Evolutionary conservation across 2,113 vertebrate genomes (phyloP).

Genomic region (Anarhynchus alexandrinus): DNA sequence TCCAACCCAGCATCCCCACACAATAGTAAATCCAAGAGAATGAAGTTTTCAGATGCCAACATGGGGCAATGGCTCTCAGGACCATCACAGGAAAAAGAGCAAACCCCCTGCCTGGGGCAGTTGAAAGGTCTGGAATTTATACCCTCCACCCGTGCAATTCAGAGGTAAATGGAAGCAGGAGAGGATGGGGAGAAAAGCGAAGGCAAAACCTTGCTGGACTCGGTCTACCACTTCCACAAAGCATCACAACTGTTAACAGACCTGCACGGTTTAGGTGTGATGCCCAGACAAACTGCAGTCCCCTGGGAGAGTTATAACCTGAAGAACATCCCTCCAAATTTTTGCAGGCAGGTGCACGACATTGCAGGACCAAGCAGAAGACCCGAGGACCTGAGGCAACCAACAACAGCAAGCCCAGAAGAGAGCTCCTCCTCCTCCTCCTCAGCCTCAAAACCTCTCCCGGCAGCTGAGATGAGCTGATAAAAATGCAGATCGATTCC

Average conservation of each 20-base stretch:
- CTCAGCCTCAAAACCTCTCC: not conserved
- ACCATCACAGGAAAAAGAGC: not conserved
- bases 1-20: not conserved
- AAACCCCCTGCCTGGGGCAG: too few species aligned
- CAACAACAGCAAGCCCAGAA: not conserved
- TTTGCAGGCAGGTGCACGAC: not conserved
- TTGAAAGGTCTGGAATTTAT: not conserved
- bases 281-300: not conserved
- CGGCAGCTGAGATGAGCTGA: not conserved
- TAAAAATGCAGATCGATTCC: slow-evolving; percentile 39
- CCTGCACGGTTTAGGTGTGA: not conserved
- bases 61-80: not conserved
- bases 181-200: not conserved
- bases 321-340: not conserved
- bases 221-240: not conserved
- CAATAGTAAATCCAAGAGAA: not conserved
- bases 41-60: accelerated
- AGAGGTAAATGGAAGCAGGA: not conserved
- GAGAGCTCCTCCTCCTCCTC: not conserved
- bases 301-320: not conserved
- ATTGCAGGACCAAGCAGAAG: not conserved
- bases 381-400: not conserved
- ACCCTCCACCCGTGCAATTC: accelerated
- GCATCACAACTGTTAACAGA: not conserved
- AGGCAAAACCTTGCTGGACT: not conserved